Conservation (phyloP, 2,888 invertebrate species). For the Sminthurinus aureus region DNA sequence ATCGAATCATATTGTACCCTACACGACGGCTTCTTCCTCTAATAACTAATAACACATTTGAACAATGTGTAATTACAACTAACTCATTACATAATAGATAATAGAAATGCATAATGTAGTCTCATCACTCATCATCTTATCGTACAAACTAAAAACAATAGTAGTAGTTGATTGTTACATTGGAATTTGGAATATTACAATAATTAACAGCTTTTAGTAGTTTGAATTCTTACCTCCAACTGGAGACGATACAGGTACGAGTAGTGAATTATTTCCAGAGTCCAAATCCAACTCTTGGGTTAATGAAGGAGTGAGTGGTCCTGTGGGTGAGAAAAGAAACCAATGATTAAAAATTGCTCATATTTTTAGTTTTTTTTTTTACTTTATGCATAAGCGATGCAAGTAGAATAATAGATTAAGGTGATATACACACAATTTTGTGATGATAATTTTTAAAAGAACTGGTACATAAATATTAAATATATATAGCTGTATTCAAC, state of each 20-base stretch:
- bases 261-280: slow-evolving; percentile 23
- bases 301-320: background rate
- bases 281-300: slow-evolving; percentile 14
- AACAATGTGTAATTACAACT: no score
- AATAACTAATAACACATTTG: no score
- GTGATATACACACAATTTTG: no score
- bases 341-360: background rate
- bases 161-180: no score
- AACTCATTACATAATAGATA: no score
- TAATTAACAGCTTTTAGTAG: no score
- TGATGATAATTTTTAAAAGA: background rate
- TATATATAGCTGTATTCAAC: no score
- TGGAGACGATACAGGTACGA: background rate
- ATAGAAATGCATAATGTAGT: no score
- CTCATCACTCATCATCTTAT: background rate
- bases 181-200: no score
- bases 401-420: no score
- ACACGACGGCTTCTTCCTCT: no score
- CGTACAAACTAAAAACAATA: background rate
- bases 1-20: no score
- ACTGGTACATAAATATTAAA: background rate
- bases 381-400: background rate
- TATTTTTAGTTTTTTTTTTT: background rate
- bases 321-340: background rate
- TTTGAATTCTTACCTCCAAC: background rate